These are phyloP conservation scores for Lagopus leucura DNA, from an alignment of 2,113 vertebrate genomes.

Conservation along the genomic window DNA sequence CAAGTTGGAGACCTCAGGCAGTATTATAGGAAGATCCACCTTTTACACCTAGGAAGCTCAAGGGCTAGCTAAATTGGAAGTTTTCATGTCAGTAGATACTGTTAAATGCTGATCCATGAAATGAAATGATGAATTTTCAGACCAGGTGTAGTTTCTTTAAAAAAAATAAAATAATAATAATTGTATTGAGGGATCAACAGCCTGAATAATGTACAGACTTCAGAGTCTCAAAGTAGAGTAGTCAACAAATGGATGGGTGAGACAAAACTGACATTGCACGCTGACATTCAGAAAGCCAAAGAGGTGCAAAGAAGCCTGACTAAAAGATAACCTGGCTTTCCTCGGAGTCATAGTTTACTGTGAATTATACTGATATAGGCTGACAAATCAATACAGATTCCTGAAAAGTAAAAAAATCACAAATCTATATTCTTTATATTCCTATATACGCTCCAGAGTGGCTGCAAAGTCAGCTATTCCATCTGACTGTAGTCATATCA, in stretches of 20 bases:
- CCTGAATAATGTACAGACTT: background rate
- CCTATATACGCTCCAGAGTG: background rate
- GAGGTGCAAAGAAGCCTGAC: background rate
- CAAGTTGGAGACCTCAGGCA: background rate
- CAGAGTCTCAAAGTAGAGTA: fast-evolving
- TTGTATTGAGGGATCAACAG: background rate
- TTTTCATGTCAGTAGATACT: background rate
- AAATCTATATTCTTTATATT: background rate
- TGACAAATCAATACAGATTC: background rate
- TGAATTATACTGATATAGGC: background rate
- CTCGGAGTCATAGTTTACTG: background rate
- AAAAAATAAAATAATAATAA: background rate
- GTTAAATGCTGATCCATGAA: background rate
- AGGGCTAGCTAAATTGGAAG: background rate
- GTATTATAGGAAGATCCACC: background rate
- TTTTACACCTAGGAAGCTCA: background rate
- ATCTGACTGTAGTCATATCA: background rate
- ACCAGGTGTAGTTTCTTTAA: background rate
- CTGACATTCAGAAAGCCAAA: background rate
- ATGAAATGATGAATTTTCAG: background rate
- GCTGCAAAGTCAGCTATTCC: background rate
- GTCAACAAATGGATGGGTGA: background rate
- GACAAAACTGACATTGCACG: background rate
- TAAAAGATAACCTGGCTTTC: background rate
- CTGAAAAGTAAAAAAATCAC: background rate